Evolutionary conservation across 1,140 invertebrate species (phyloP), one percentile per base, ranked within the genome.

Genomic region (Druon quercuslanigerum): DNA sequence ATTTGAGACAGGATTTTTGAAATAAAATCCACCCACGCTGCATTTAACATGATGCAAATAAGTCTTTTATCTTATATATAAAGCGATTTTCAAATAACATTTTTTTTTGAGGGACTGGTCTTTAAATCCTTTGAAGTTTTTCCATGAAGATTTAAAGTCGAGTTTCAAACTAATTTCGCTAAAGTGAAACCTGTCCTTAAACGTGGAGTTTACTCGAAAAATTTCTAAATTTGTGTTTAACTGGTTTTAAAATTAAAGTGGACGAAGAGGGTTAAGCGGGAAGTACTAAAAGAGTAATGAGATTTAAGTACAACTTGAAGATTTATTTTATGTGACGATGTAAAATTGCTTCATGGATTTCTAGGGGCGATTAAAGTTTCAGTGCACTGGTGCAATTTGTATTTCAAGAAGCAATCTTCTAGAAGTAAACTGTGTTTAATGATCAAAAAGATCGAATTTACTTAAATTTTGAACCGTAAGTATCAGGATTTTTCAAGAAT

Each of bases 221-320:
- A 54, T 54, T 54, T n/a, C 52, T n/a, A 17, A 7, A 16, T 54
- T n/a, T 19, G 8, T 54, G 17, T 19, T 54, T 17, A 14, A 17
- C 17, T 19, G n/a, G 17, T 54, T 54, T 17, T 17, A 19, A 17
- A 54, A 54, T 54, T 17, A 6, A 54, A n/a, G n/a, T 19, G 1
- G 12, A 17, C 17, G 52, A 0, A 54, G 52, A 19, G 17, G 52
- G n/a, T 46, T 46, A 46, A 11, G 4, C 17, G 16, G 52, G 52
- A n/a, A 17, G 52, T 54, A 54, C 52, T 54, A 54, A 54, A 54
- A 54, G n/a, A 54, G 52, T 54, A 54, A 54, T n/a, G 40, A 11
- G 52, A 19, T 54, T 54, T 54, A 54, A 54, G 17, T 54, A 54
- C 52, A 54, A 54, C 16, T 54, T 54, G n/a, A 54, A 54, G n/a